A percentile compares a stretch with the other conserved stretches of the same genome.
These are phyloP conservation scores for Zoanthus sociatus DNA, from an alignment of 92 coral and sea anemone genomes.

Conservation along the genomic window DNA sequence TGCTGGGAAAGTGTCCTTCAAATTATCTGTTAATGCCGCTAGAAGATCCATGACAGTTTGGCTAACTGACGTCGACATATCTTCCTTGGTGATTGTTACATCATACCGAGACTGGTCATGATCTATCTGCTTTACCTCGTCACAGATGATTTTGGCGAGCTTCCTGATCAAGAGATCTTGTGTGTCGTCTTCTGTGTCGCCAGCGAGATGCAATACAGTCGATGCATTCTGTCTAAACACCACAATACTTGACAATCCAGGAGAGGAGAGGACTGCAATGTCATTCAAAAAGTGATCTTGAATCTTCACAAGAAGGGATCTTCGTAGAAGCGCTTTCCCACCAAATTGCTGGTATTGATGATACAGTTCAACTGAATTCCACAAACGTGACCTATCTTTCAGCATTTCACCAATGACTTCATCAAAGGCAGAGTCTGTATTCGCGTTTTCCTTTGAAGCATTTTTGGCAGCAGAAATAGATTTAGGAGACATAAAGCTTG, in stretches of 20 bases:
- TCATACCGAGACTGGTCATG: constrained; percentile 52
- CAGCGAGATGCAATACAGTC: constrained; percentile 50
- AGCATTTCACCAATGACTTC: too few species aligned
- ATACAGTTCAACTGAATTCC: too few species aligned
- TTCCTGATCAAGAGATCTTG: constrained; percentile 42
- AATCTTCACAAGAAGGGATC: too few species aligned
- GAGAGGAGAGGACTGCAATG: constrained; percentile 64
- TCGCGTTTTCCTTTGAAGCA: too few species aligned
- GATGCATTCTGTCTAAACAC: constrained; percentile 56
- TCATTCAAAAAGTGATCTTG: too few species aligned
- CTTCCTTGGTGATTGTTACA: constrained; percentile 66
- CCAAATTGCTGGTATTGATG: too few species aligned
- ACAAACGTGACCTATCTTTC: too few species aligned
- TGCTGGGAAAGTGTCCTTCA: constrained; percentile 68
- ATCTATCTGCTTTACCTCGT: constrained; percentile 54
- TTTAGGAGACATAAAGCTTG: too few species aligned
- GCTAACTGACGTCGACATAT: constrained; percentile 50
- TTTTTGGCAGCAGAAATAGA: too few species aligned
- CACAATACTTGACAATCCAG: constrained; percentile 65
- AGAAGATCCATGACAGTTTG: constrained; percentile 64
- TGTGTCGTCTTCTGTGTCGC: constrained; percentile 59
- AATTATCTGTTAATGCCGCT: constrained; percentile 50
- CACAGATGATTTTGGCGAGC: constrained; percentile 46
- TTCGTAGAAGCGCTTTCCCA: too few species aligned
- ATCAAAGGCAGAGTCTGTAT: too few species aligned